Conservation (phyloP, 1,140 invertebrate genomes). For the Coenobita brevimanus region DNA sequence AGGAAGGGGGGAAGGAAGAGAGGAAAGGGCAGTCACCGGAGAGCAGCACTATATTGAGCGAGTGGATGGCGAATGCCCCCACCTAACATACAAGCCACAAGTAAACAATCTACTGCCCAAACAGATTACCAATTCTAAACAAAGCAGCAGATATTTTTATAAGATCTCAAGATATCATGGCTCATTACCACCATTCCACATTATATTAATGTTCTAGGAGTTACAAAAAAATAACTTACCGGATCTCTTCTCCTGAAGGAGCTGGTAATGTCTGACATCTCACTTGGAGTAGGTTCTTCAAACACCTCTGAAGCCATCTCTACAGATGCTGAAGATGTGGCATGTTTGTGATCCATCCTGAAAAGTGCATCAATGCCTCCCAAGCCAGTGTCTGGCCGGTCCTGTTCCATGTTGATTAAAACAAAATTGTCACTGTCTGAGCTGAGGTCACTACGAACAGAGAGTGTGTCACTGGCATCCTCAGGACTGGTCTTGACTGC, state of each 20-base stretch:
- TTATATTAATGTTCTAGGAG: not conserved
- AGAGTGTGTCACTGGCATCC: conserved; percentile 71
- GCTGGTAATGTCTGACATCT: conserved; percentile 85
- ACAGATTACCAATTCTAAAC: no score
- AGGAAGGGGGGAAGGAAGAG: no score
- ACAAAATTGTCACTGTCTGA: conserved; percentile 75
- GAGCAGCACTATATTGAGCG: no score
- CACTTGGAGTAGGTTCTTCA: conserved; percentile 85
- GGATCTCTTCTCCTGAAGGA: conserved; percentile 85
- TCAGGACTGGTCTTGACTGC: conserved; percentile 68
- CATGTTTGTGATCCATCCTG: conserved; percentile 30
- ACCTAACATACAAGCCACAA: no score
- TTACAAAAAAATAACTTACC: conserved; percentile 74
- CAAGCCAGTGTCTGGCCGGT: conserved; percentile 58
- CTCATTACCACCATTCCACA: not conserved
- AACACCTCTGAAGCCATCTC: conserved; percentile 90
- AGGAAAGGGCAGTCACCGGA: no score
- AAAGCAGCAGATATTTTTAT: no score
- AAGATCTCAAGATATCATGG: not conserved
- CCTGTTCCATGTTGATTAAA: conserved; percentile 72
- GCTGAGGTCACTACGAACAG: conserved; percentile 74
- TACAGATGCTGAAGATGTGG: conserved; percentile 73
- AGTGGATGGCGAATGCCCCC: no score
- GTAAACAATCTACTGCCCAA: no score
- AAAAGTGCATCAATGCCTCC: conserved; percentile 66